Evolutionary conservation across 1,140 invertebrate species (phyloP).

Genomic region (Lasaia peninsularis): DNA sequence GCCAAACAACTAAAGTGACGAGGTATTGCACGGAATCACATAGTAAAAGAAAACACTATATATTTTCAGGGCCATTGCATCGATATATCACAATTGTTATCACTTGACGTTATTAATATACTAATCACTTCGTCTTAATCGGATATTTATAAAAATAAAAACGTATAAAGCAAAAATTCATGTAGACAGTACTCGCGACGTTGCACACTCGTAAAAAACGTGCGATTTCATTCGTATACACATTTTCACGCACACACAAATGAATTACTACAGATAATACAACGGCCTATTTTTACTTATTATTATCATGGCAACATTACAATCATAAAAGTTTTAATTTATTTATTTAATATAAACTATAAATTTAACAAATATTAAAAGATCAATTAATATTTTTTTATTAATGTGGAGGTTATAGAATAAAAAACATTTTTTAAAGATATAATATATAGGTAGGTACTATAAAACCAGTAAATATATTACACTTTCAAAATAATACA

Average conservation of each 20-base stretch:
- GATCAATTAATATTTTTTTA: no score
- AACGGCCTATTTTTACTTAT: slow-evolving; percentile 37
- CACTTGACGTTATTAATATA: slow-evolving; percentile 64
- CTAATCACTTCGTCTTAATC: slow-evolving; percentile 59
- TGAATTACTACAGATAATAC: slow-evolving; percentile 51
- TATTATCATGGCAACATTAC: slow-evolving; percentile 43
- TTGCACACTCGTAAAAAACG: slow-evolving; percentile 69
- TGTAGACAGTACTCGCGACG: slow-evolving; percentile 67
- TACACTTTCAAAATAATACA: no score
- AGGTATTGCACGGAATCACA: slow-evolving; percentile 70
- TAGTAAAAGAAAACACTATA: slow-evolving; percentile 65
- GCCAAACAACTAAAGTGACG: slow-evolving; percentile 74
- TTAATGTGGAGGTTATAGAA: no score
- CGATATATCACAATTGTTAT: slow-evolving; percentile 70
- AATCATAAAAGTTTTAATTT: no score
- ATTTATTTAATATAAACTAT: no score
- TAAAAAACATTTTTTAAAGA: no score
- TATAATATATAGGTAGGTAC: no score
- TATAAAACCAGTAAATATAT: no score
- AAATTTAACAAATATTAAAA: no score
- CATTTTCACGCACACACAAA: slow-evolving; percentile 41
- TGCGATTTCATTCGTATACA: slow-evolving; percentile 62
- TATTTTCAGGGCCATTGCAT: slow-evolving; percentile 60
- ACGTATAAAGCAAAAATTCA: slow-evolving; percentile 73
- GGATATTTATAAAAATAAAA: slow-evolving; percentile 75